Evolutionary conservation across 2,113 vertebrate genomes (phyloP), one percentile per base, ranked within the genome.

Genomic region (Centrocercus urophasianus): DNA sequence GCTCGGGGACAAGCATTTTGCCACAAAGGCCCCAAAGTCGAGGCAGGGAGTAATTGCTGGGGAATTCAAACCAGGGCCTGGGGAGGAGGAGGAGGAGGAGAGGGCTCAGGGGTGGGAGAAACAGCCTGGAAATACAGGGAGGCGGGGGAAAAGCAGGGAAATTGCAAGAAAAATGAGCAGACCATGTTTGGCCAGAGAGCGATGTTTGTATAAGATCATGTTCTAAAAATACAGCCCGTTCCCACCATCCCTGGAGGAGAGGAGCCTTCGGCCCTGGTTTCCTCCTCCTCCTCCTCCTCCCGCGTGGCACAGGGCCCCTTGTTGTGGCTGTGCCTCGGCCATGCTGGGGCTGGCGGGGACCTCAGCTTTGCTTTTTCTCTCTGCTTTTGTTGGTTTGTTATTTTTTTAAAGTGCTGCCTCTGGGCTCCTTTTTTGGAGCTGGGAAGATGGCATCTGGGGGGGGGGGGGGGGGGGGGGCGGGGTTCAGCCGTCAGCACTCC

Each of bases 211-310:
- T 93, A 96, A 95, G 95, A 87, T 92, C 93, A 30, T 93, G 89
- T 96, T 95, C 96, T 94, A 94, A 95, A 96, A 96, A 96, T 96
- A 94, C 86, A 83, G 91, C 91, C 86, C 1, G 30, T 95, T 95
- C 95, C 96, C 95, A 96, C 86, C 90, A 65, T 16, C 1, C 10
- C 56, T 1, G 18, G 45, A 27, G 78, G 64, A 74, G 60, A 45
- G 82, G 60, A 91, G 79, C 60, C 83, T 74, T 69, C 78, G 20
- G 89, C 81, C 80, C 12, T 5, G 1, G 67, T 63, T 45, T 42
- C 83, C 45, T 79, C 67, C 73, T 10, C 12, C 59, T 40, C 63
- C 63, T 42, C 61, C 63, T 42, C 36, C 38, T 42, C 63, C 63
- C 3, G 10, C 59, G 22, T 13, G 63, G 1, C 65, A 0, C 66